phyloP scores from a whole-genome alignment of 2,888 invertebrate genomes.

The Barypeithes pellucidus region DNA sequence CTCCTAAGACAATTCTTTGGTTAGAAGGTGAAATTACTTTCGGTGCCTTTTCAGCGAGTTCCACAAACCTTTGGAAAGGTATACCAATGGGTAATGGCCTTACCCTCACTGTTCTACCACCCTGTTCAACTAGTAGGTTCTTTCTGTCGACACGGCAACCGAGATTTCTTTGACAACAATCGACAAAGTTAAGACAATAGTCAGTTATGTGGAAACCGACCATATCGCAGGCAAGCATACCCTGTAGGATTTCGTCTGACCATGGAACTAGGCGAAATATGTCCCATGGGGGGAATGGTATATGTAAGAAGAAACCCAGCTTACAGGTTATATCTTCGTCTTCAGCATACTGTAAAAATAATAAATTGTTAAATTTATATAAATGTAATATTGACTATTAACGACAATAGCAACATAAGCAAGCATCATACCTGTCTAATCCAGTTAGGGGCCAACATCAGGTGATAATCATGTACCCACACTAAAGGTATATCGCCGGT shows the following conservation, averaged over 20 bases:
- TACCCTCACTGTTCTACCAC: constrained; percentile 88
- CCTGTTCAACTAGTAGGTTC: constrained; percentile 89
- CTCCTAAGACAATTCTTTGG: constrained; percentile 89
- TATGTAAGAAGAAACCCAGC: constrained; percentile 94
- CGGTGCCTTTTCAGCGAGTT: constrained; percentile 81
- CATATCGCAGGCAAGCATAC: constrained; percentile 93
- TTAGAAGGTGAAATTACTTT: constrained; percentile 77
- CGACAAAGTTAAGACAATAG: constrained; percentile 92
- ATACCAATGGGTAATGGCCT: constrained; percentile 92
- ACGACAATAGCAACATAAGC: too few species aligned
- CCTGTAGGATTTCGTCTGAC: constrained; percentile 95
- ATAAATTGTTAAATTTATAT: not conserved
- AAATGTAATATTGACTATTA: too few species aligned
- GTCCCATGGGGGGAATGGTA: constrained; percentile 96
- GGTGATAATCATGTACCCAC: constrained; percentile 96
- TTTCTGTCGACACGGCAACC: constrained; percentile 92
- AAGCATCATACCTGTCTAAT: constrained; percentile 79
- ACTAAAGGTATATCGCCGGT: constrained; percentile 80
- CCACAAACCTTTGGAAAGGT: constrained; percentile 88
- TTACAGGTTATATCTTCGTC: constrained; percentile 85
- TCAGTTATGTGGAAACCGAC: constrained; percentile 94
- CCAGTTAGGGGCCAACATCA: constrained; percentile 94
- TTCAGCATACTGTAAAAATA: constrained; percentile 76
- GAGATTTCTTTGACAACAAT: constrained; percentile 89
- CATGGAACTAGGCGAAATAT: constrained; percentile 92